Evolutionary conservation across 2,888 invertebrate species (phyloP).

Genomic region (Plusia festucae): DNA sequence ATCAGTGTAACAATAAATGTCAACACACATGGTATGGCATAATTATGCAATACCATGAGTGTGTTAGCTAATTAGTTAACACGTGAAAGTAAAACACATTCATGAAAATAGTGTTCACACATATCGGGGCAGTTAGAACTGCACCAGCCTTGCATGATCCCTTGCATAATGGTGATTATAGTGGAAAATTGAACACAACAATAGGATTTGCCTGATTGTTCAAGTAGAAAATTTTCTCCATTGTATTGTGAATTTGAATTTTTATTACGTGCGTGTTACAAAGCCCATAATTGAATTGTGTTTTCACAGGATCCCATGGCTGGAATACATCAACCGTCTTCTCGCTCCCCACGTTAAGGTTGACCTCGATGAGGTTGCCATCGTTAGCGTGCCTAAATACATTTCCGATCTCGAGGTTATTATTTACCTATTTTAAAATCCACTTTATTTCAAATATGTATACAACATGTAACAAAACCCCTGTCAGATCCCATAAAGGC

Average conservation of each 20-base stretch:
- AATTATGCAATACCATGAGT: too few relatives aligned
- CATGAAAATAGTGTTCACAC: neutral
- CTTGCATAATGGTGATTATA: neutral
- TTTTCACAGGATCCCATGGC: slow-evolving; percentile 91
- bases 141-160: neutral
- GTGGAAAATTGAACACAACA: neutral
- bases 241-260: neutral
- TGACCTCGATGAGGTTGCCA: slow-evolving; percentile 92
- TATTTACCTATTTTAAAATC: too few relatives aligned
- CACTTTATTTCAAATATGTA: too few relatives aligned
- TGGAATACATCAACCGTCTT: slow-evolving; percentile 95
- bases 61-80: too few relatives aligned
- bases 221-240: neutral
- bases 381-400: slow-evolving; percentile 96
- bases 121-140: too few relatives aligned
- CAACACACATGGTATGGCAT: neutral
- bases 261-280: neutral
- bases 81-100: too few relatives aligned
- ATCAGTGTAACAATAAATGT: slow-evolving; percentile 2
- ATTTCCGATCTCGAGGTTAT: slow-evolving; percentile 91
- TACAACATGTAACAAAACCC: too few relatives aligned
- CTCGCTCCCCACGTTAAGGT: slow-evolving; percentile 91
- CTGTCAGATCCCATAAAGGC: too few relatives aligned
- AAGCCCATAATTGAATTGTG: neutral
- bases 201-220: neutral